These are phyloP conservation scores for Enteromius mattozi DNA, from an alignment of 2,797 vertebrate species.

Conservation along the genomic window DNA sequence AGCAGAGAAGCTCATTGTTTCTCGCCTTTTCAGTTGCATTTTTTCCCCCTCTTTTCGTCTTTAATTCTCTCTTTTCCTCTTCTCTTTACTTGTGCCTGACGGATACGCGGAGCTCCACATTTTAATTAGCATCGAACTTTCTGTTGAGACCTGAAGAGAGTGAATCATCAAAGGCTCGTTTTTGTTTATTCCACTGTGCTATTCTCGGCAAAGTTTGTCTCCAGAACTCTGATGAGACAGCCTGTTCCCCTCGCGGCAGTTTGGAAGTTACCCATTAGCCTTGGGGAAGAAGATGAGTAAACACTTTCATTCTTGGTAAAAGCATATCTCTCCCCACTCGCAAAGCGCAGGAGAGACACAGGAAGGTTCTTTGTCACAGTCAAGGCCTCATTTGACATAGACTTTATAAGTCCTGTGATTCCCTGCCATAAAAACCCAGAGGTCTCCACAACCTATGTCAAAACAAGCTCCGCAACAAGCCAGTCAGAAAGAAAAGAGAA, in stretches of 20 bases:
- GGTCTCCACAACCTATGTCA: conserved; percentile 8
- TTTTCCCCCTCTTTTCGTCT: conserved; percentile 1
- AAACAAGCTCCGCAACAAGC: conserved; percentile 26
- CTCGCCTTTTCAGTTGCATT: conserved; percentile 7
- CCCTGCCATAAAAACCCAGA: conserved; percentile 1
- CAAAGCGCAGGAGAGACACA: conserved; percentile 15
- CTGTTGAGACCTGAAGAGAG: conserved; percentile 70
- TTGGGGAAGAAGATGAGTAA: conserved; percentile 42
- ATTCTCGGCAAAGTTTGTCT: conserved; percentile 72
- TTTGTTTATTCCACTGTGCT: conserved; percentile 78
- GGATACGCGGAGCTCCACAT: conserved; percentile 32
- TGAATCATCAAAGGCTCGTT: conserved; percentile 77
- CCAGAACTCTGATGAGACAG: conserved; percentile 70
- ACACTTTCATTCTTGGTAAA: conserved; percentile 41
- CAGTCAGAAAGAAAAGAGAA: conserved; percentile 10
- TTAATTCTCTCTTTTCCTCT: conserved; percentile 7
- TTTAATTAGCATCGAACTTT: conserved; percentile 59
- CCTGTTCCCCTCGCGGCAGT: conserved; percentile 32
- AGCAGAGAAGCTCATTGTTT: conserved; percentile 20
- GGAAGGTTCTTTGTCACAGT: conserved; percentile 32
- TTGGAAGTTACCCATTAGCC: conserved; percentile 40
- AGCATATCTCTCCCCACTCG: conserved; percentile 18
- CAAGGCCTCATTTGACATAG: conserved; percentile 28
- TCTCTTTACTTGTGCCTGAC: conserved; percentile 25
- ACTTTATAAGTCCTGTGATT: conserved; percentile 27